Base-by-base conservation (phyloP, 1,140 invertebrate species). In the Heliothis virescens region DNA sequence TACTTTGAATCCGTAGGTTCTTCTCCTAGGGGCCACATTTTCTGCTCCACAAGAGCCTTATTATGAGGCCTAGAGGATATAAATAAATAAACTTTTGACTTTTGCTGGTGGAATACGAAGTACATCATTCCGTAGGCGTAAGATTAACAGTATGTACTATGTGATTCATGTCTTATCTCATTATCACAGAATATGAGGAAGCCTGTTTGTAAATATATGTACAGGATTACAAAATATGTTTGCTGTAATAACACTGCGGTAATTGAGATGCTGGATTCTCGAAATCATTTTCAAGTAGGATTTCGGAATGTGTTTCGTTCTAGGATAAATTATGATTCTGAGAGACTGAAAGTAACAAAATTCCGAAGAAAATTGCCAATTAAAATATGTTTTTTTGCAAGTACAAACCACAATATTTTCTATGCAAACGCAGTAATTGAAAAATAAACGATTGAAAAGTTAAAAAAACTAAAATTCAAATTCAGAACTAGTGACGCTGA, bases 111-210 rank as follows among this genome's bases (percentile, higher is more conserved):
- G 34, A 41, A 41, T 7, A 41, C 9, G 34, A 41, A 41, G 34
- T 34, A 1, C 34, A 34, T 34, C 7, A 34, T 41, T 41, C 34
- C 34, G 34, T 41, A 41, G 34, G 34, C 34, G 34, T 41, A 41
- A 55, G 15, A 55, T 55, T 55, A 18, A 26, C 11, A 29, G 57
- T 60, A 11, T 60, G 21, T 60, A 60, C 21, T 48, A 16, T 48
- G 63, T 67, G 63, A 67, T 18, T 67, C 63, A 48, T 18, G 41
- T 48, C 41, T 48, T 67, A 67, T 67, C 63, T 67, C 5, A 67
- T 48, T 67, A 67, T 67, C 63, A 67, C 63, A 67, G 63, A 48
- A 67, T 67, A 67, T 67, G 41, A 67, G 63, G 41, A 67, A 67
- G 63, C n/a, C 47, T 65, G 16, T 48, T 48, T 50, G 63, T 67